Evolutionary conservation across 1,140 invertebrate species (phyloP).

Genomic region (Aphis gossypii): DNA sequence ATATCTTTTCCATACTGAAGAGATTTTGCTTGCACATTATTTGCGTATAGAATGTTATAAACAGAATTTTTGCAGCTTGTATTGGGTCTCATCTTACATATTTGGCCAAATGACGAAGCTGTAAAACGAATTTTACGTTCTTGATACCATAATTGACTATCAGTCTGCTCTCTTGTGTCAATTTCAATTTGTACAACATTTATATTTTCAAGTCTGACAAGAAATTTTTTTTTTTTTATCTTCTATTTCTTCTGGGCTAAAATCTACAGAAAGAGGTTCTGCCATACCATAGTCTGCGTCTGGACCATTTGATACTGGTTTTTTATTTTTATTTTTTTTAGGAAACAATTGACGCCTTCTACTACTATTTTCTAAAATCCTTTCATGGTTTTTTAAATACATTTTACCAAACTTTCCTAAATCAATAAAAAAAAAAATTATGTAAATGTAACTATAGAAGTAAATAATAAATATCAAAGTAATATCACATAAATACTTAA

Average conservation of each 20-base stretch:
- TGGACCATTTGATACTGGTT: too few relatives aligned
- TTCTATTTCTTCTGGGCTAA: background rate
- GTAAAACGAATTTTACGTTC: background rate
- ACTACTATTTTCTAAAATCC: background rate
- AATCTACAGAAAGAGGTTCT: background rate
- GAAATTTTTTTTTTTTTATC: background rate
- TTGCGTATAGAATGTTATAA: background rate
- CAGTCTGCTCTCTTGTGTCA: background rate
- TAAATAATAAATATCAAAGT: background rate
- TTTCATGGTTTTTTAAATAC: slow-evolving; percentile 10
- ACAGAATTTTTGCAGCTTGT: background rate
- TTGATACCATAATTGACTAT: background rate
- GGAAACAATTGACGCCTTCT: background rate
- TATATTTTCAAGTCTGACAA: background rate
- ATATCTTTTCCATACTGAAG: background rate
- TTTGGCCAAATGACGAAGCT: background rate
- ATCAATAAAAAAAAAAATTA: background rate
- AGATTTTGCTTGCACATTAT: background rate
- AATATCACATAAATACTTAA: too few relatives aligned
- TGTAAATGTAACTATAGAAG: background rate
- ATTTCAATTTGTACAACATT: background rate
- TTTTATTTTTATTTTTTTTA: background rate
- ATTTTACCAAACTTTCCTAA: background rate
- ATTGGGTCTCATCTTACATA: background rate
- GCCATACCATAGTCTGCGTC: too few relatives aligned